These are phyloP conservation scores for Epinephelus fuscoguttatus DNA, from an alignment of 2,113 vertebrate genomes.

Conservation along the genomic window DNA sequence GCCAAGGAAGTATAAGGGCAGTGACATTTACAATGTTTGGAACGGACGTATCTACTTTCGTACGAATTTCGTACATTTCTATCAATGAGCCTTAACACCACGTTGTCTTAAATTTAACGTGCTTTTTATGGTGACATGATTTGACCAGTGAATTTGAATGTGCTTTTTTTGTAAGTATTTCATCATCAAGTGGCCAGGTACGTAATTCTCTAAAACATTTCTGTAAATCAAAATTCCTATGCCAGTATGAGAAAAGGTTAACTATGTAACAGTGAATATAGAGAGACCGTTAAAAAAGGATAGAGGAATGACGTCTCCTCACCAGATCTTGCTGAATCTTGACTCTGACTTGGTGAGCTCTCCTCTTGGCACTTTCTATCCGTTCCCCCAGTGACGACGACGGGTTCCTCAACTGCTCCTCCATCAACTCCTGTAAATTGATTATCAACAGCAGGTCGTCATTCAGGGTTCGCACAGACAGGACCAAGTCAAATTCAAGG, in stretches of 20 bases:
- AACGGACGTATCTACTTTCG: too few relatives aligned
- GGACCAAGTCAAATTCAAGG: too few relatives aligned
- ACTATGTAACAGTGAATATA: not conserved
- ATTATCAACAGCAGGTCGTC: not conserved
- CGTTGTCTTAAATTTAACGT: not conserved
- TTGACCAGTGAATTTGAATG: not conserved
- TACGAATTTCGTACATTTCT: too few relatives aligned
- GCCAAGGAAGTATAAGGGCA: too few relatives aligned
- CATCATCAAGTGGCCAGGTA: too few relatives aligned
- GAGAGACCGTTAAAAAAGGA: too few relatives aligned
- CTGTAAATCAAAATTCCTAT: not conserved
- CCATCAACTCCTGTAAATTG: slow-evolving; percentile 84
- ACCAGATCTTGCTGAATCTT: slow-evolving; percentile 92
- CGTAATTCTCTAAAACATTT: too few relatives aligned
- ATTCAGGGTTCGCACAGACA: too few relatives aligned
- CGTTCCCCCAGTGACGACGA: slow-evolving; percentile 87
- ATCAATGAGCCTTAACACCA: too few relatives aligned
- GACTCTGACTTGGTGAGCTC: slow-evolving; percentile 89
- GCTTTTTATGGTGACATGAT: not conserved
- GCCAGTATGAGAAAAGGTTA: not conserved
- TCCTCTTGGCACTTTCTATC: slow-evolving; percentile 90
- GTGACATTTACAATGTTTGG: too few relatives aligned
- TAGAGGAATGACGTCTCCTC: not conserved
- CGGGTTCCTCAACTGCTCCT: slow-evolving; percentile 86
- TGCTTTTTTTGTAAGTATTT: too few relatives aligned